Evolutionary conservation across 2,113 vertebrate genomes (phyloP), one percentile per base, ranked within the genome.

Genomic region (Atlantisia rogersi): DNA sequence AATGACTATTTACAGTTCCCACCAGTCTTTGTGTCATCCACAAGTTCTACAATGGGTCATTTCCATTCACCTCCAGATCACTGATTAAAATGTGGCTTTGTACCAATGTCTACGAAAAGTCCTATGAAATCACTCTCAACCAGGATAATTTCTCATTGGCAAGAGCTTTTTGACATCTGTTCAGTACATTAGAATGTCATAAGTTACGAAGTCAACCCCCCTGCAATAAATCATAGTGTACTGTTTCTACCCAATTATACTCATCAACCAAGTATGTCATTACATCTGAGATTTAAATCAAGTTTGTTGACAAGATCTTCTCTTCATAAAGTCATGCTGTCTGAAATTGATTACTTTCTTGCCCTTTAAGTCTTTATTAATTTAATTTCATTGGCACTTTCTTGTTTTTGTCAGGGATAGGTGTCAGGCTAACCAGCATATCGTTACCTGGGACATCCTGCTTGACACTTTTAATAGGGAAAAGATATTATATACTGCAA

Each of bases 301-400:
- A 82, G 63, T 77, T 89, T 90, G 90, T 82, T 94, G 94, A 85
- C 94, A 95, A 74, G 90, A 82, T 62, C 70, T 70, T 86, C 46
- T 92, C 78, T 95, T 82, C 69, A 90, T 85, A 87, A 89, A 95
- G 81, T 91, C 75, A 82, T 48, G 62, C 55, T 73, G 70, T 58
- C 59, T 94, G 82, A 94, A 93, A 95, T 55, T 5, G 75, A 95
- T 95, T 96, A 82, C 64, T 77, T 94, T 85, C 82, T 85, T 93
- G 82, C 55, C 78, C 93, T 96, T 86, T 95, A 86, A 95, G 78
- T 88, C 50, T 92, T 94, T 92, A 95, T 88, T 90, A 83, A 92
- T 96, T 92, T 83, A 59, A 86, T 90, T 92, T 88, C 59, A 92
- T 74, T 78, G 73, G 18, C 46, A 92, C 35, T 87, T 90, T 29